These are phyloP conservation scores for Atherinomorus stipes DNA, from an alignment of 2,113 vertebrate genomes.

Conservation along the genomic window DNA sequence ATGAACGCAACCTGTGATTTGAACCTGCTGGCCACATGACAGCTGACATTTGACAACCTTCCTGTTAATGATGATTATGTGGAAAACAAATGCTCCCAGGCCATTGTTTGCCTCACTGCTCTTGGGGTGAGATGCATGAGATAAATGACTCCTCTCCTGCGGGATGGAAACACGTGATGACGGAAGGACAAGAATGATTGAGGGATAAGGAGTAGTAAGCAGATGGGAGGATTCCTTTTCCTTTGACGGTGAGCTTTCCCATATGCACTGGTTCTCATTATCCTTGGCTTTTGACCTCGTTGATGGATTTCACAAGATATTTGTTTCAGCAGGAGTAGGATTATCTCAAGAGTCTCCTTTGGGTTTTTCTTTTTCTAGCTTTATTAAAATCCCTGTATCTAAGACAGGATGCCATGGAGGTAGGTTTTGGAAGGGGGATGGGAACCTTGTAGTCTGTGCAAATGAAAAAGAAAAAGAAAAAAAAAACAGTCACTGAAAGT, in stretches of 20 bases:
- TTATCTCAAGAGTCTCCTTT: slow-evolving; percentile 56
- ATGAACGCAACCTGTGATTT: slow-evolving; percentile 53
- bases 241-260: slow-evolving; percentile 50
- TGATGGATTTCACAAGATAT: slow-evolving; percentile 73
- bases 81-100: slow-evolving; percentile 38
- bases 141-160: slow-evolving; percentile 48
- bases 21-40: slow-evolving; percentile 40
- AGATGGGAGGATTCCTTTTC: slow-evolving; percentile 66
- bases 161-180: slow-evolving; percentile 47
- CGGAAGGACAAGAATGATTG: slow-evolving; percentile 60
- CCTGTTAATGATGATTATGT: slow-evolving; percentile 53
- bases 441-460: background rate
- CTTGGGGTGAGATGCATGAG: slow-evolving; percentile 15
- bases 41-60: slow-evolving; percentile 63
- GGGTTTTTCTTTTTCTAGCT: slow-evolving; percentile 10
- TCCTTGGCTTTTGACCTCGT: slow-evolving; percentile 74
- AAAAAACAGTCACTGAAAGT: background rate
- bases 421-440: slow-evolving; percentile 5
- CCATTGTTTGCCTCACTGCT: slow-evolving; percentile 47
- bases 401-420: slow-evolving; percentile 14
- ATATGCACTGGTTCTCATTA: slow-evolving; percentile 70
- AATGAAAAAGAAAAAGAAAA: background rate
- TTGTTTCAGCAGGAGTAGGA: slow-evolving; percentile 58
- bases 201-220: slow-evolving; percentile 57
- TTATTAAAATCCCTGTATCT: slow-evolving; percentile 53